A percentile compares a stretch with the other conserved stretches of the same genome.
Evolutionary conservation across 2,888 invertebrate species (phyloP).

Genomic region (Meliscaeva auricollis): DNA sequence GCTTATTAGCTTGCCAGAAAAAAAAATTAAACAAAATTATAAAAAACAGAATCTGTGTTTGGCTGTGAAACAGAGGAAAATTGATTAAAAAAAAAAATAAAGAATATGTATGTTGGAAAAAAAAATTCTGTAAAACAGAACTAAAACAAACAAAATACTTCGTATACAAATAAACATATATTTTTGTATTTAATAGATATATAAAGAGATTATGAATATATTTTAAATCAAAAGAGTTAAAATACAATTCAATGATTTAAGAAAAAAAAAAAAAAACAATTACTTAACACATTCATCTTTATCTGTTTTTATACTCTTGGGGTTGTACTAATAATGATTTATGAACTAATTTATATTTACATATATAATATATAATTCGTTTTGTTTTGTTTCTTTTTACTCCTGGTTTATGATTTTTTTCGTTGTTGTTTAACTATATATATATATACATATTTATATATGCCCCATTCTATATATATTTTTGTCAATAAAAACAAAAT

Average conservation of each 20-base stretch:
- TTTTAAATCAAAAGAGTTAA: conserved; percentile 39
- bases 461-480: conserved; percentile 46
- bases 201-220: conserved; percentile 2
- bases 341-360: conserved; percentile 38
- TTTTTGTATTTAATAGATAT: conserved; percentile 74
- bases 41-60: conserved; percentile 82
- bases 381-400: conserved; percentile 19
- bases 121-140: conserved; percentile 71
- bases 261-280: conserved; percentile 23
- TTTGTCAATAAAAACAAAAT: conserved; percentile 54
- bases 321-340: conserved; percentile 63
- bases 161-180: conserved; percentile 75
- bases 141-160: conserved; percentile 62
- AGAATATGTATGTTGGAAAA: conserved; percentile 62
- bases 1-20: conserved; percentile 25
- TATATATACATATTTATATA: conserved; percentile 28
- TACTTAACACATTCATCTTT: conserved; percentile 45
- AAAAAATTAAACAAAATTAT: conserved; percentile 50
- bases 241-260: conserved; percentile 55
- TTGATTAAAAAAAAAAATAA: conserved; percentile 18
- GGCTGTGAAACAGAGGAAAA: conserved; percentile 83
- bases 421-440: conserved; percentile 41
- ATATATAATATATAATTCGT: conserved; percentile 14
- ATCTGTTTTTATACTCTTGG: conserved; percentile 71
- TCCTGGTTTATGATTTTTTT: conserved; percentile 29